A percentile compares a stretch with the other conserved stretches of the same genome.
Evolutionary conservation across 1,140 invertebrate species (phyloP).

Genomic region (Lanistes nyassanus): DNA sequence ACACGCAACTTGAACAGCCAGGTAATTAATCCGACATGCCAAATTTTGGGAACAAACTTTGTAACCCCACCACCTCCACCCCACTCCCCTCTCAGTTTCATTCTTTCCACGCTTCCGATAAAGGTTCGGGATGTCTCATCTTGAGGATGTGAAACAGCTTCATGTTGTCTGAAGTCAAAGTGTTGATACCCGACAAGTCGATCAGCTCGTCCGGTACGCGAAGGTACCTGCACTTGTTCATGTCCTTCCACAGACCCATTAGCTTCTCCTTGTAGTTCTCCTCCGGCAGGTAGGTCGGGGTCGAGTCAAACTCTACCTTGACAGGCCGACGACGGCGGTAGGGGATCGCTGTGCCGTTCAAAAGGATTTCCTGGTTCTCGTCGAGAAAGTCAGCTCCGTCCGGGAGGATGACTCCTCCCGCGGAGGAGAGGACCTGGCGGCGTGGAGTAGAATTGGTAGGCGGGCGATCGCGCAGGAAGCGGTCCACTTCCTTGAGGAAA

Average conservation of each 20-base stretch:
- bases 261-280: conserved; percentile 45
- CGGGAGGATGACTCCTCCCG: not conserved
- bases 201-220: conserved; percentile 41
- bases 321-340: conserved; percentile 27
- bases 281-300: conserved; percentile 46
- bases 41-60: too few relatives aligned
- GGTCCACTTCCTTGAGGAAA: conserved; percentile 53
- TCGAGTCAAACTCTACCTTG: conserved; percentile 33
- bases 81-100: too few relatives aligned
- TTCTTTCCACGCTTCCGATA: conserved; percentile 23
- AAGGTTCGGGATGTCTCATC: conserved; percentile 8
- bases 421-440: too few relatives aligned
- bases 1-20: too few relatives aligned
- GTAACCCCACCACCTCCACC: too few relatives aligned
- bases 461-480: conserved; percentile 36
- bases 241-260: conserved; percentile 43
- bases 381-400: conserved; percentile 22
- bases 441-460: conserved; percentile 1
- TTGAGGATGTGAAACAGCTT: conserved; percentile 30
- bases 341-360: not conserved
- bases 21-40: too few relatives aligned
- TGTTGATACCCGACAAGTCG: conserved; percentile 48
- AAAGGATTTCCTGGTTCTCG: not conserved
- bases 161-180: conserved; percentile 45
- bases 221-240: conserved; percentile 52